These are phyloP conservation scores for Gymnothorax javanicus DNA, from an alignment of 2,797 vertebrate genomes.

Conservation along the genomic window DNA sequence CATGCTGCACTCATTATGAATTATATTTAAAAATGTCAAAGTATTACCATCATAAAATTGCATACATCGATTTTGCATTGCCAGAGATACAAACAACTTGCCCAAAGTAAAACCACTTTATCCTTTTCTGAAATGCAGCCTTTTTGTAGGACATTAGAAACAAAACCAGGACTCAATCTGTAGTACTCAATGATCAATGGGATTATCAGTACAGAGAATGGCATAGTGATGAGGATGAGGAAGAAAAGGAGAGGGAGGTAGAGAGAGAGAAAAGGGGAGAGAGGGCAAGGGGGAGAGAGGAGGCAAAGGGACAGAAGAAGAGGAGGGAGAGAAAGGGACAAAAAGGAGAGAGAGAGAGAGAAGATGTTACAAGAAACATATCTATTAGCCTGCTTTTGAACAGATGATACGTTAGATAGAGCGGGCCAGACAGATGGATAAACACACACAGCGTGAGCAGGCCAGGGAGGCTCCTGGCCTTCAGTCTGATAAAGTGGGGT, in stretches of 20 bases:
- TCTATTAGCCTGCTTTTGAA: not conserved
- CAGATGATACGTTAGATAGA: not conserved
- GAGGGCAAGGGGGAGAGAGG: too few relatives aligned
- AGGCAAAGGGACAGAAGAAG: not conserved
- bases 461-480: not conserved
- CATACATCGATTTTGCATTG: not conserved
- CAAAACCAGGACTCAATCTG: not conserved
- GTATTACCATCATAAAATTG: not conserved
- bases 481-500: not conserved
- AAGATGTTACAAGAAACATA: not conserved
- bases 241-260: not conserved
- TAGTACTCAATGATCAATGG: not conserved
- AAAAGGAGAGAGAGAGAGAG: too few relatives aligned
- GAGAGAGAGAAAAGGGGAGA: not conserved
- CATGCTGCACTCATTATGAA: not conserved
- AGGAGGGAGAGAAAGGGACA: too few relatives aligned
- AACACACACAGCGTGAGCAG: not conserved
- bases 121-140: not conserved
- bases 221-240: not conserved
- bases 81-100: not conserved
- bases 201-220: conserved; percentile 3
- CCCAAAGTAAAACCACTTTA: not conserved
- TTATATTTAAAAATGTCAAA: not conserved
- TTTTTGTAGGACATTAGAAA: not conserved
- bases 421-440: conserved; percentile 15